Base-by-base conservation (phyloP, 2,888 invertebrate genomes). In the Seira ritae region DNA sequence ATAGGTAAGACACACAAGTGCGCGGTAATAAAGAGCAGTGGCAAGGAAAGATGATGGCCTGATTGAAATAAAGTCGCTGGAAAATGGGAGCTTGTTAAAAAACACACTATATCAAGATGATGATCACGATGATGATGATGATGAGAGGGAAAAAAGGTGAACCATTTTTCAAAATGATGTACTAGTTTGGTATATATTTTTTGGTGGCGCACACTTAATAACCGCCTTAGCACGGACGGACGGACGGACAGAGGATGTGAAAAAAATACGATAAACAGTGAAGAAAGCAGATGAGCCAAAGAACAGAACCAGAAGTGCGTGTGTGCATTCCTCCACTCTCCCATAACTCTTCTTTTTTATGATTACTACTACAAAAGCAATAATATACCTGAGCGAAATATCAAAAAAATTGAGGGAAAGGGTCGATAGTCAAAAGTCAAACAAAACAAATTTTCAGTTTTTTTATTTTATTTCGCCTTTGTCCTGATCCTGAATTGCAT, bases 21-120 rank as follows among this genome's bases (percentile, higher is more conserved):
- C 15, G 62, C 17, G 70, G 75, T 66, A 80, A 75, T 80, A 75
- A 80, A 80, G 66, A 50, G 70, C 66, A 75, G 80, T 75, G 70
- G 65, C 42, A 60, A 68, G 74, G 62, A 69, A 73, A 69, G 74
- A 62, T 55, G 24, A 23, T 73, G 42, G 71, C 42, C 68, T 22
- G 37, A 62, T 62, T 62, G 62, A 62, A 62, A 62, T 8, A 55
- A 55, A 55, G 17, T n/a, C 17, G 55, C 55, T 55, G 62, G 62
- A 20, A 22, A 62, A 62, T 50, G 50, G 50, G 17, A 50, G 50
- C 50, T 50, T 50, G 50, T 50, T 50, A 50, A 50, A n/a, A 31
- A 50, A 50, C 17, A 50, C 50, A n/a, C 50, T 50, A 15, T 50
- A 50, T 50, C 50, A 50, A 50, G 50, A 50, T 50, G 50, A 50